Evolutionary conservation across 1,140 invertebrate genomes (phyloP), one percentile per base, ranked within the genome.

Genomic region (Papilio polytes): DNA sequence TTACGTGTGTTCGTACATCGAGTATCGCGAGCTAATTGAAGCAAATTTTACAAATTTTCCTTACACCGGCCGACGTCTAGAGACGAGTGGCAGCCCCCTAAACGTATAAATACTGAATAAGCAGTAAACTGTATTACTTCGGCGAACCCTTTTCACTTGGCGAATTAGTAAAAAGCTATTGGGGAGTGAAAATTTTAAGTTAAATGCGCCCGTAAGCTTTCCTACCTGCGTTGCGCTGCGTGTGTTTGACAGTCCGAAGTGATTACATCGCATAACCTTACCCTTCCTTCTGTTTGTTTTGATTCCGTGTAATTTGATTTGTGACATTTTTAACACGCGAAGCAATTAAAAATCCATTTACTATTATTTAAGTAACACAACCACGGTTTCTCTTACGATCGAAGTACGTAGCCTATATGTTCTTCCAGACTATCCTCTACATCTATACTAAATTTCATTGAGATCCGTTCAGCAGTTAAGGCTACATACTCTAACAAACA

Each of bases 121-220:
- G 93, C 93, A 94, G 92, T 93, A 94, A 94, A 94, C 93, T 93
- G 93, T 95, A 94, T 95, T 95, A 93, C 93, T 95, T 93, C 91
- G 86, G 84, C 90, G 92, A 95, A 95, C 94, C 94, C 94, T 95
- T 95, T 95, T 95, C 94, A 95, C 94, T 95, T 95, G 92, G 94
- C 94, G 92, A 95, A 95, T 95, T 95, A 95, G 94, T 95, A 95
- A 95, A 95, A 95, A 95, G 92, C 94, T 90, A 93, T 90, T 89
- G 92, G 94, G 92, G 92, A 94, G 93, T 93, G 93, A 95, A 93
- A 93, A 95, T 95, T 93, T 95, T 94, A 94, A 94, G 88, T 94
- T 94, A 94, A 94, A 94, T 87, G 89, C 90, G 88, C 86, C 87
- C 86, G 90, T 93, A 90, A 91, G 90, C 92, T 83, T 81, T 80